phyloP scores from a whole-genome alignment of 2,797 vertebrate genomes.

The Psittacula derbiana region DNA sequence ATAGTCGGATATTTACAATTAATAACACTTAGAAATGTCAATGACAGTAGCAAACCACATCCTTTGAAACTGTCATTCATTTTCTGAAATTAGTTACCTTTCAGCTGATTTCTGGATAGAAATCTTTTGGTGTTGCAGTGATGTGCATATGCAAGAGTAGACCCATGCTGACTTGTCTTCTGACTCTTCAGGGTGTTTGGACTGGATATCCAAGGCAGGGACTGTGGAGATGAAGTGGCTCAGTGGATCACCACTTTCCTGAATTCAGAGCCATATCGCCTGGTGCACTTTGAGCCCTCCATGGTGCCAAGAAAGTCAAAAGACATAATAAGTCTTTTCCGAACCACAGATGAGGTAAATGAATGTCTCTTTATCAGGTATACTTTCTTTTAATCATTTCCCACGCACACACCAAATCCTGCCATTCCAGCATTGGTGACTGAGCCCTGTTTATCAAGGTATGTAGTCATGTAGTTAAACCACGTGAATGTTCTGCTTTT shows the following conservation, averaged over 20 bases:
- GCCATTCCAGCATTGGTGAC: rapidly evolving
- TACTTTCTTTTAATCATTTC: neutral
- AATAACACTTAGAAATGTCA: neutral
- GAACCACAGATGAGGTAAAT: conserved; percentile 79
- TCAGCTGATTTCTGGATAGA: neutral
- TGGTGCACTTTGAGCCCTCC: conserved; percentile 89
- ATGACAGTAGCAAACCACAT: neutral
- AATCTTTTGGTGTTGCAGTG: neutral
- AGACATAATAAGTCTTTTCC: conserved; percentile 53
- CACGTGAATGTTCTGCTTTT: neutral
- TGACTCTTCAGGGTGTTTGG: conserved; percentile 82
- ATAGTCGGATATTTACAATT: neutral
- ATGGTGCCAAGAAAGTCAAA: conserved; percentile 79
- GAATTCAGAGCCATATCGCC: conserved; percentile 75
- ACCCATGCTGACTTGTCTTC: neutral
- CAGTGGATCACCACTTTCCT: conserved; percentile 86
- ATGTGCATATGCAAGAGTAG: neutral
- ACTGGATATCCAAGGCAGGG: conserved; percentile 85
- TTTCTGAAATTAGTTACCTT: neutral
- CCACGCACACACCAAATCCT: neutral
- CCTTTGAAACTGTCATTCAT: rapidly evolving
- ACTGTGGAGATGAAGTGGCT: conserved; percentile 87
- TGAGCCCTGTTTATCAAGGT: neutral
- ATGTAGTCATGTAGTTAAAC: neutral
- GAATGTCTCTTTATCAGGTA: neutral